phyloP scores from a whole-genome alignment of 2,113 vertebrate species.

The Burhinus oedicnemus region DNA sequence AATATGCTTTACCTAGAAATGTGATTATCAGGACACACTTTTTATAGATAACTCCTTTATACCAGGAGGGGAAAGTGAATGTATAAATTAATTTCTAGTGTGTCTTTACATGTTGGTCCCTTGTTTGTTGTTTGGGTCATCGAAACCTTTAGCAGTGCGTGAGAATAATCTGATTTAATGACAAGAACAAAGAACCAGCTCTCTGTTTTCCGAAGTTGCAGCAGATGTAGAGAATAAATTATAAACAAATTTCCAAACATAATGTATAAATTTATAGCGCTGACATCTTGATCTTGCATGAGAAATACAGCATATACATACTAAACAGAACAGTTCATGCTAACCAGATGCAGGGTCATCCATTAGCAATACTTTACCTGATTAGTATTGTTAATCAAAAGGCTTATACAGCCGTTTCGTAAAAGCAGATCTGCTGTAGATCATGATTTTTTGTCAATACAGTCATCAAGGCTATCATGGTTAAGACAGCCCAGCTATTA shows the following conservation, averaged over 20 bases:
- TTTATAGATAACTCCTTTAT: not conserved
- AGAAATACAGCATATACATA: not conserved
- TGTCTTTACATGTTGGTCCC: not conserved
- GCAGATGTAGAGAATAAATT: constrained; percentile 19
- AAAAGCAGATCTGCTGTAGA: constrained; percentile 54
- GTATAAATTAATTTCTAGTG: not conserved
- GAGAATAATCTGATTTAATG: not conserved
- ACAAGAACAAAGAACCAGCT: not conserved
- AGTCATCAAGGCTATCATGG: constrained; percentile 1
- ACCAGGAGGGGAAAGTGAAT: not conserved
- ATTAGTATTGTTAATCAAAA: constrained; percentile 68
- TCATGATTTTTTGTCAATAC: constrained; percentile 63
- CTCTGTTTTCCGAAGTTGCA: constrained; percentile 1
- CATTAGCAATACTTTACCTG: constrained; percentile 65
- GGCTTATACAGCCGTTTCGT: constrained; percentile 26
- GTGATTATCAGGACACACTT: not conserved
- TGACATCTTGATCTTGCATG: constrained; percentile 1
- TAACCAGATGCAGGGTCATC: constrained; percentile 46
- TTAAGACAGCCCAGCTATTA: constrained; percentile 33
- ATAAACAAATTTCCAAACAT: not conserved
- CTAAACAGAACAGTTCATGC: not conserved
- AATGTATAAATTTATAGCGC: constrained; percentile 9
- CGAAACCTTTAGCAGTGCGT: not conserved
- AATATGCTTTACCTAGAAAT: not conserved
- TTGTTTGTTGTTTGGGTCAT: not conserved